Evolutionary conservation across 2,113 vertebrate species (phyloP), one percentile per base, ranked within the genome.

Genomic region (Platycercus adscitus): DNA sequence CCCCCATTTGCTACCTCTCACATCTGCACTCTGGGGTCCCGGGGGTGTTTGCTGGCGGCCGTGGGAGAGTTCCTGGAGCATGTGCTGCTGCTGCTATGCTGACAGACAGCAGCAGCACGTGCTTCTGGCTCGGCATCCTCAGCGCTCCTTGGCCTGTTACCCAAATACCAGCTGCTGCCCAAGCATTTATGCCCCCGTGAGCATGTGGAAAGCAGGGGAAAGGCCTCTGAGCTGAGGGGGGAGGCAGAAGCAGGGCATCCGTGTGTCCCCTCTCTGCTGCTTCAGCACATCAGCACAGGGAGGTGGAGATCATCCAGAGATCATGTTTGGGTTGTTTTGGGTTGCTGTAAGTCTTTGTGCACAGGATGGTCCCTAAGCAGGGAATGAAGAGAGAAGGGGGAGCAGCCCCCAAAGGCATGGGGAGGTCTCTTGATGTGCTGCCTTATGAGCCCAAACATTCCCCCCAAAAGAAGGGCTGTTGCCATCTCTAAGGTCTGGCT

Each of bases 1-100:
- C 25, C 53, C 56, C 39, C 24, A 37, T 82, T 70, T 85, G 47
- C 50, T 56, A 17, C 29, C 94, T 28, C 70, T 75, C 82, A 11
- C 86, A 88, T 89, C 82, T 91, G 93, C 50, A 66, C 91, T 46
- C 1, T 1, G 68, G 79, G 50, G 1, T 91, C 95, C 82, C 47
- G 0, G 35, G 76, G 53, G 88, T 91, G 88, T 91, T 94, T 89
- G 85, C 71, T 95, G 87, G 88, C 1, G 13, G 76, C 91, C 46
- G 58, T 96, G 97, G 95, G 95, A 97, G 78, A 60, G 81, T 47
- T 88, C 73, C 77, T 91, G 89, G 78, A 85, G 87, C 88, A 71
- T 53, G 92, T 12, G 39, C 64, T 63, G 84, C 18, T 78, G 49
- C 8, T 44, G 85, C 49, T 58, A 7, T 35, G 44, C 82, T 7